Evolutionary conservation across 2,888 invertebrate genomes (phyloP).

Genomic region (Dione vanillae): DNA sequence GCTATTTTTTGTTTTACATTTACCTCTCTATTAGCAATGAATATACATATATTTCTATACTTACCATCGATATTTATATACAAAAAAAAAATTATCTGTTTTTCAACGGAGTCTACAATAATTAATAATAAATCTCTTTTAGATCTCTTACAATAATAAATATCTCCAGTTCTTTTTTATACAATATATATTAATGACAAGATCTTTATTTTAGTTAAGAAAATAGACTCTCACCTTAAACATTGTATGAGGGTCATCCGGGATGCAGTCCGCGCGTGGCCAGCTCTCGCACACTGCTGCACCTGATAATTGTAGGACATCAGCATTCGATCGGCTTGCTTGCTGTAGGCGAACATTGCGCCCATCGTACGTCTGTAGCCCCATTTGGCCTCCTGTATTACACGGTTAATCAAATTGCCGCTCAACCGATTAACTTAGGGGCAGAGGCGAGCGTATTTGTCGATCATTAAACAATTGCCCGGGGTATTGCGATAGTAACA

Average conservation of each 20-base stretch:
- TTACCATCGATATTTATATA: too few relatives aligned
- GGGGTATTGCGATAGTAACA: not conserved
- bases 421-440: conserved; percentile 15
- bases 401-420: conserved; percentile 52
- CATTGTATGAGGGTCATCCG: conserved; percentile 92
- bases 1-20: too few relatives aligned
- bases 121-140: not conserved
- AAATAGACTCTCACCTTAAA: conserved; percentile 84
- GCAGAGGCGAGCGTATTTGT: conserved; percentile 9
- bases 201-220: not conserved
- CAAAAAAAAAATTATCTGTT: too few relatives aligned
- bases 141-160: too few relatives aligned
- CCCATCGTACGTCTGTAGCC: conserved; percentile 83
- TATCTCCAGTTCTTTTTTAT: too few relatives aligned
- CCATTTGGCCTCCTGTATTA: conserved; percentile 82
- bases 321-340: conserved; percentile 81
- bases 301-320: conserved; percentile 83
- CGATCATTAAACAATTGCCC: conserved; percentile 7
- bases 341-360: conserved; percentile 82
- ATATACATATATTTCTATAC: too few relatives aligned
- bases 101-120: not conserved
- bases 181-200: too few relatives aligned
- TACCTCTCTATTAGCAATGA: too few relatives aligned
- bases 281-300: conserved; percentile 76
- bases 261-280: conserved; percentile 68